Evolutionary conservation across 2,113 vertebrate species (phyloP).

Genomic region (Micronycteris hirsuta): DNA sequence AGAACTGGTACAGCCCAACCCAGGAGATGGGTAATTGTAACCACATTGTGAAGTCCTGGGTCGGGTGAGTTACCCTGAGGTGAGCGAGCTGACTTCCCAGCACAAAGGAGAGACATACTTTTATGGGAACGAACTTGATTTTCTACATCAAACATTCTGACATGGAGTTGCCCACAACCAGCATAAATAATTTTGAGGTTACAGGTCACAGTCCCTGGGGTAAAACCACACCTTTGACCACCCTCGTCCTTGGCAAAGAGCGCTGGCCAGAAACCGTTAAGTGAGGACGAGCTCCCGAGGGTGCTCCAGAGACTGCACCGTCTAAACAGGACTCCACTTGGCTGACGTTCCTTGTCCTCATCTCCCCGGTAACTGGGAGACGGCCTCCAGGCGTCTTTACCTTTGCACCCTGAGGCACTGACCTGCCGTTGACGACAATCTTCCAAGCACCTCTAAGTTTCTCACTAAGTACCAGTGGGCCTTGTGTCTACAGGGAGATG

Average conservation of each 20-base stretch:
- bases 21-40: background rate
- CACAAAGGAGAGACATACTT: background rate
- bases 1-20: background rate
- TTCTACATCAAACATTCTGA: background rate
- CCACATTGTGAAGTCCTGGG: background rate
- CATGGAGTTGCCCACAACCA: background rate
- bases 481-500: background rate
- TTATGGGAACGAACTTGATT: background rate
- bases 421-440: background rate
- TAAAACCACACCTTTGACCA: background rate
- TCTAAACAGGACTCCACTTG: background rate
- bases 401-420: background rate
- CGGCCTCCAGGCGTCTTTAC: too few species aligned
- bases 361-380: background rate
- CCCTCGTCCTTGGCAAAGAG: background rate
- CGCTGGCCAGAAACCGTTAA: background rate
- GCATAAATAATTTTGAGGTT: background rate
- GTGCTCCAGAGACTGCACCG: rapidly evolving
- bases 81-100: background rate
- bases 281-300: background rate
- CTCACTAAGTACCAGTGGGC: background rate
- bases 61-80: too few species aligned
- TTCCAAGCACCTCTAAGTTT: background rate
- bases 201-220: background rate
- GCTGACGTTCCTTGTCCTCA: background rate